Conservation (phyloP, 2,797 vertebrate genomes). For the Leptodactylus fallax region DNA sequence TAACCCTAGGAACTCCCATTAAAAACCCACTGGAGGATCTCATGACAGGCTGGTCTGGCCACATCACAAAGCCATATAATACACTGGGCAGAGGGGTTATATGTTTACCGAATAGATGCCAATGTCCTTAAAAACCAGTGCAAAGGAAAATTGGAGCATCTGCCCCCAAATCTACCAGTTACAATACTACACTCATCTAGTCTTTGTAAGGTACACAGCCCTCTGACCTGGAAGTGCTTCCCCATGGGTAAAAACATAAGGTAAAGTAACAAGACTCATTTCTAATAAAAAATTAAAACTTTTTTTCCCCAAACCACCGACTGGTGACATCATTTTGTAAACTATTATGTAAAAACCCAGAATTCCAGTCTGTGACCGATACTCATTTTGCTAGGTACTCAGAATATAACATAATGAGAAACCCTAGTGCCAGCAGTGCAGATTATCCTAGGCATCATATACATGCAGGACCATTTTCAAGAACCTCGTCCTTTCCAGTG, state of each 20-base stretch:
- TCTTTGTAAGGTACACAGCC: not conserved
- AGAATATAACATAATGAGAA: not conserved
- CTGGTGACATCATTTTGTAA: not conserved
- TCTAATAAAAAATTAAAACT: not conserved
- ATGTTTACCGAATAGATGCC: not conserved
- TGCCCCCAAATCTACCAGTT: too few relatives aligned
- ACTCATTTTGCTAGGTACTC: too few relatives aligned
- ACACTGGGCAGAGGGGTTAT: not conserved
- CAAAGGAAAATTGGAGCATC: not conserved
- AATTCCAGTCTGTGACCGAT: not conserved
- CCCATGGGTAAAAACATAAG: not conserved
- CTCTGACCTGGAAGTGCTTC: not conserved
- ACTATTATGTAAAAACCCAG: not conserved
- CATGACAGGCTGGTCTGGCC: too few relatives aligned
- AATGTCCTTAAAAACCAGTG: not conserved
- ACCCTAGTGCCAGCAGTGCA: not conserved
- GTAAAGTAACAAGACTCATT: not conserved
- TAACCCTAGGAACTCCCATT: not conserved
- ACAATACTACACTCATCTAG: not conserved
- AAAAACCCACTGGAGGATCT: not conserved
- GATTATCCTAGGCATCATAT: not conserved
- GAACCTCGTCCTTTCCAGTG: not conserved
- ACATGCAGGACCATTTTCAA: not conserved
- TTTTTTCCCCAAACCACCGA: not conserved
- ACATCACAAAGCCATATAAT: not conserved